phyloP scores from a whole-genome alignment of 2,888 invertebrate genomes.

The Bursaphelenchus okinawaensis region DNA sequence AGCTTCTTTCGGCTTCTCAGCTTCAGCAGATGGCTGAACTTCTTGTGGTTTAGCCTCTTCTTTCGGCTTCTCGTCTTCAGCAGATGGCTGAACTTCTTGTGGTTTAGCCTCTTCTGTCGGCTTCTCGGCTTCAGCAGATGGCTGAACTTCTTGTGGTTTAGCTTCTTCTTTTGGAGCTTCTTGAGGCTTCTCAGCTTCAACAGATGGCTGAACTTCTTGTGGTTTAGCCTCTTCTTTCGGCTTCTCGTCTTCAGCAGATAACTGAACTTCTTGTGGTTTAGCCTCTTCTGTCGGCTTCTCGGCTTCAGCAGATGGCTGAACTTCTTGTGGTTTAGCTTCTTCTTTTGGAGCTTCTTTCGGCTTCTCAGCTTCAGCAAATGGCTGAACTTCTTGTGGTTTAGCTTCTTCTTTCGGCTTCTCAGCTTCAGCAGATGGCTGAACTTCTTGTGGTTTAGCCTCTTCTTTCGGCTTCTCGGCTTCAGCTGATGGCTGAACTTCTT shows the following conservation, averaged over 20 bases:
- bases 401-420: conserved; percentile 1
- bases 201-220: not conserved
- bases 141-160: not conserved
- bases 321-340: not conserved
- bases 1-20: not conserved
- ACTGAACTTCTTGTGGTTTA: not conserved
- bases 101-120: not conserved
- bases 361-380: not conserved
- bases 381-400: not conserved
- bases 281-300: not conserved
- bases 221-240: conserved; percentile 1
- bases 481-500: not conserved
- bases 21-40: not conserved
- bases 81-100: not conserved
- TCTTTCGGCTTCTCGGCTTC: conserved; percentile 2
- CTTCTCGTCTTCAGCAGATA: not conserved
- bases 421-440: not conserved
- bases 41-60: not conserved
- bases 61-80: not conserved
- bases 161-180: conserved; percentile 1
- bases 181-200: not conserved
- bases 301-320: not conserved
- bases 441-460: not conserved
- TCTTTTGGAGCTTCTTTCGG: conserved; percentile 1
- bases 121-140: not conserved